Evolutionary conservation across 2,888 invertebrate species (phyloP), one percentile per base, ranked within the genome.

Genomic region (Meiosimyza platycephala): DNA sequence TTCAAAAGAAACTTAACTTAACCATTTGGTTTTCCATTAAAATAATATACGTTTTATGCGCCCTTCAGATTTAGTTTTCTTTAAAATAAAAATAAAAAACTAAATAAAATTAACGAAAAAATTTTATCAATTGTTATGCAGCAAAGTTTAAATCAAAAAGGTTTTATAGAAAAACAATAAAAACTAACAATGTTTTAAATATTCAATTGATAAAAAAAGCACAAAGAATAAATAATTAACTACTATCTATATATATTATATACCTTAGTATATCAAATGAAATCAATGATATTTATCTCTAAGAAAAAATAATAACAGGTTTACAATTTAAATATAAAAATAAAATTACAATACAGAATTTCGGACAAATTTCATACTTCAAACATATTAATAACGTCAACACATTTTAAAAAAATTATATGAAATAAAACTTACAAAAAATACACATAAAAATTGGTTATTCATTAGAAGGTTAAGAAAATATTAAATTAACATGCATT

Each of bases 101-200:
- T 68, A 9, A 33, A 50, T 28, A 64, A 47, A 64, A 18, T 16
- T 16, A 74, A 67, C 18, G 73, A 57, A 66, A 50, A 67, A 75
- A 72, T 70, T 64, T 72, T 71, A 73, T 72, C 71, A 63, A 72
- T 51, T 74, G 4, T 16, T 54, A 33, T 51, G 12, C n/a, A 66
- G 6, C 33, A 18, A 52, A 28, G 40, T 51, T 15, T 16, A 52
- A 66, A 28, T 28, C 40, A 48, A 11, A 51, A 69, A 67, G 66
- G 64, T 62, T 66, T 70, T 70, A 66, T 48, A 63, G 9, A 40
- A 40, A 40, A 40, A 40, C 40, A 40, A 40, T 40, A 40, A 40
- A 7, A 9, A 40, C 9, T 9, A 40, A 40, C 2, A 40, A 40
- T 40, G 9, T 40, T 6, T 40, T 9, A 40, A 40, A 40, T 40